Conservation (phyloP, 2,113 vertebrate genomes). For the Coptodon rendalli region DNA sequence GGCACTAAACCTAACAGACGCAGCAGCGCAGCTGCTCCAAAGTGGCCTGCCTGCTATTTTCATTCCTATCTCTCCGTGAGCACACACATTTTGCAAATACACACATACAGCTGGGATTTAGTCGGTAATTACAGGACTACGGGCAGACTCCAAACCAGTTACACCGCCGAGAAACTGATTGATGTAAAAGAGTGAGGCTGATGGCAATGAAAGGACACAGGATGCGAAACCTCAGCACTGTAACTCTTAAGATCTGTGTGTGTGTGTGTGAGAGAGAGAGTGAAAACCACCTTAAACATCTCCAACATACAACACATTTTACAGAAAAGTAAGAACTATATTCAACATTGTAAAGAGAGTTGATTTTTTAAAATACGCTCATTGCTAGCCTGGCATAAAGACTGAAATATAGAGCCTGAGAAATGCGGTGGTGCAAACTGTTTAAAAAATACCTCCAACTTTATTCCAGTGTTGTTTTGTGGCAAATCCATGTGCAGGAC, state of each 20-base stretch:
- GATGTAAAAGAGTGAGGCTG: constrained; percentile 19
- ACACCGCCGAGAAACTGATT: constrained; percentile 14
- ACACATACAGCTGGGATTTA: constrained; percentile 30
- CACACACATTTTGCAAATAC: constrained; percentile 22
- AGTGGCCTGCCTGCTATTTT: constrained; percentile 42
- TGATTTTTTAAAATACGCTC: not conserved
- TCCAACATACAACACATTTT: not conserved
- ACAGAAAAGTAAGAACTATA: not conserved
- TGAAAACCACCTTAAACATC: not conserved
- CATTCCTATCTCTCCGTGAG: constrained; percentile 40
- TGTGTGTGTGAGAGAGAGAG: not conserved
- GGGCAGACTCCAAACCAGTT: constrained; percentile 6
- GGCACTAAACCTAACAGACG: not conserved
- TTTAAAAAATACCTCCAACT: not conserved
- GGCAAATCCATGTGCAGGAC: not conserved
- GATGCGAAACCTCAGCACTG: not conserved
- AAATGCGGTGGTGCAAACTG: not conserved
- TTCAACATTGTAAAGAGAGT: not conserved
- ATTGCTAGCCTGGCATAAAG: not conserved
- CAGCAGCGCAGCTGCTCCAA: constrained; percentile 34
- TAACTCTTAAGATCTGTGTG: not conserved
- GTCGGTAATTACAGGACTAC: constrained; percentile 52
- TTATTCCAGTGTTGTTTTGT: not conserved
- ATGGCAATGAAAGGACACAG: constrained; percentile 2
- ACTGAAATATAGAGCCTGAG: not conserved